Evolutionary conservation across 2,888 invertebrate species (phyloP).

Genomic region (Drosophila imparisetae): DNA sequence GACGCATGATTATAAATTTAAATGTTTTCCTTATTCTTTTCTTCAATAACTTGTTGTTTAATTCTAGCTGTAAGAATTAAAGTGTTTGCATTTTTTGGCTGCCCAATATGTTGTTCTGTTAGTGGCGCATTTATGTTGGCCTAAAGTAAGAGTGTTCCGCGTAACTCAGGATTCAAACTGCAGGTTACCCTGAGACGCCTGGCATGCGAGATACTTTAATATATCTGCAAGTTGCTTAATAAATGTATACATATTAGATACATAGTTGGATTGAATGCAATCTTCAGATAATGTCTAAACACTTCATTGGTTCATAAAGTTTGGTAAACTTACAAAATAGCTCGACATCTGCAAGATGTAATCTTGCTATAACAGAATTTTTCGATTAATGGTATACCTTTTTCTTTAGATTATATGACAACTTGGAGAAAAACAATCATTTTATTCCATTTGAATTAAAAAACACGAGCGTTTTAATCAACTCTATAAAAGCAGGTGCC

Average conservation of each 20-base stretch:
- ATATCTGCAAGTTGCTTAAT: constrained; percentile 12
- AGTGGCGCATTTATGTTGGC: constrained; percentile 60
- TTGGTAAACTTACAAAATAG: constrained; percentile 49
- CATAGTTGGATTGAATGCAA: constrained; percentile 10
- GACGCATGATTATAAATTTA: constrained; percentile 46
- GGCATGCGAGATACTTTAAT: constrained; percentile 11
- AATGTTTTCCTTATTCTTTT: constrained; percentile 24
- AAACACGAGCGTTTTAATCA: constrained; percentile 28
- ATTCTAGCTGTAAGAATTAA: constrained; percentile 50
- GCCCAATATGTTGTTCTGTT: constrained; percentile 48
- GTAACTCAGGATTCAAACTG: constrained; percentile 52
- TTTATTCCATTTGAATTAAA: constrained; percentile 30
- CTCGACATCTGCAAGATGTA: constrained; percentile 25
- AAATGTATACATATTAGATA: constrained; percentile 2
- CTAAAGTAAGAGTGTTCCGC: constrained; percentile 68
- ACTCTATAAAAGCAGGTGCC: constrained; percentile 53
- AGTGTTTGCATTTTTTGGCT: constrained; percentile 38
- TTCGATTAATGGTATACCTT: constrained; percentile 20
- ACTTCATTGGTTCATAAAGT: constrained; percentile 28
- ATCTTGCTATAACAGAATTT: constrained; percentile 36
- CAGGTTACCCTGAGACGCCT: constrained; percentile 34
- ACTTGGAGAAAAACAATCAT: constrained; percentile 19
- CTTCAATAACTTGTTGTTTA: constrained; percentile 21
- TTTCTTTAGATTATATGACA: constrained; percentile 19
- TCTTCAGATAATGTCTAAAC: constrained; percentile 20